Percentiles rank a stretch among this genome's conserved stretches.
These are phyloP conservation scores for Lordiphosa andalusiaca DNA, from an alignment of 2,888 invertebrate genomes.

Conservation along the genomic window DNA sequence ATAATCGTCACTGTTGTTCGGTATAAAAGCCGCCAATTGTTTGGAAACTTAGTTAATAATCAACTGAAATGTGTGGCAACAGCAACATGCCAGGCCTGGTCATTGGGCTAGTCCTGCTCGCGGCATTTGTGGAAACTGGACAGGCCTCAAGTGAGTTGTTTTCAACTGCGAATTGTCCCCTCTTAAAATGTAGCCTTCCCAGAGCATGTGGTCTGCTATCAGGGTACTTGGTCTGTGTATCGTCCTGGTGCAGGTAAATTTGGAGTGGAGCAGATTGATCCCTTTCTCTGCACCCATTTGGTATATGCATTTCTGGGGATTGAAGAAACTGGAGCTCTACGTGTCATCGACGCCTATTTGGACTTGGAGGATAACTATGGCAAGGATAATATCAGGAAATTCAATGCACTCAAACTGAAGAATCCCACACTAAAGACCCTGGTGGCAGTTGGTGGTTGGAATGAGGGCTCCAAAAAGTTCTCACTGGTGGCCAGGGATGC, in stretches of 20 bases:
- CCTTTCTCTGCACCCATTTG: constrained; percentile 87
- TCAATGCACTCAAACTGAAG: constrained; percentile 77
- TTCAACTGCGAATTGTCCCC: neutral
- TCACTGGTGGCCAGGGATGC: constrained; percentile 80
- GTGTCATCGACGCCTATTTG: constrained; percentile 83
- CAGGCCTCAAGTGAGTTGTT: constrained; percentile 24
- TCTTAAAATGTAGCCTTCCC: constrained; percentile 6
- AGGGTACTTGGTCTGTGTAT: constrained; percentile 89
- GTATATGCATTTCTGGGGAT: constrained; percentile 89
- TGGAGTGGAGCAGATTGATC: constrained; percentile 84
- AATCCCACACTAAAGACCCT: constrained; percentile 80
- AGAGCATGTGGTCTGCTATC: constrained; percentile 88
- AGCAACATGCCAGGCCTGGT: neutral
- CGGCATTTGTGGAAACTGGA: neutral
- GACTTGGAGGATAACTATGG: constrained; percentile 85
- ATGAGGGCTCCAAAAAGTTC: constrained; percentile 81
- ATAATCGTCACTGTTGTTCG: constrained; percentile 4
- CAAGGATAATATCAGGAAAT: constrained; percentile 78
- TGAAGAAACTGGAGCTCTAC: constrained; percentile 81
- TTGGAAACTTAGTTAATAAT: constrained; percentile 5
- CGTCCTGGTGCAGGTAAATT: constrained; percentile 85
- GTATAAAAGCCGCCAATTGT: constrained; percentile 24
- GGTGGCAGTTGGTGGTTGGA: constrained; percentile 81
- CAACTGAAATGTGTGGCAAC: neutral
- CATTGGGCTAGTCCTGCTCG: neutral